Evolutionary conservation across 2,113 vertebrate species (phyloP).

Genomic region (Cnemophilus loriae): DNA sequence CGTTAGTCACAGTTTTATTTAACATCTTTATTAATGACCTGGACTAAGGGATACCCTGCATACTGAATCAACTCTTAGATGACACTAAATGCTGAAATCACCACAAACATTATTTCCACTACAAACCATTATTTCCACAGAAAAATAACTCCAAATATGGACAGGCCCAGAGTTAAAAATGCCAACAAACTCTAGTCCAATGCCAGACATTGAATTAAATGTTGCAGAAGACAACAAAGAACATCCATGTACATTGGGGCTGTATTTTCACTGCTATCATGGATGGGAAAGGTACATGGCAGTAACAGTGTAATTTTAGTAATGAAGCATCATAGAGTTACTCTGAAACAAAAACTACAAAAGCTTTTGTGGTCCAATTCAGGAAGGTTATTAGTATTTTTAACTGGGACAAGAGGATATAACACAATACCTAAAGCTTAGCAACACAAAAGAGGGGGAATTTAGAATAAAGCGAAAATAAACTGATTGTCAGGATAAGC

Average conservation of each 20-base stretch:
- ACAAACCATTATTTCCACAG: neutral
- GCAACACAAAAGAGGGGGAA: neutral
- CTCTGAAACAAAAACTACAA: neutral
- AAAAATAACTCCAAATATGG: neutral
- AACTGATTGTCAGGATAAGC: neutral
- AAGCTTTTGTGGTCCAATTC: neutral
- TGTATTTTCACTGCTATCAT: neutral
- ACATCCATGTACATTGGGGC: neutral
- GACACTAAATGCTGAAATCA: neutral
- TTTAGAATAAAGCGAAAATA: neutral
- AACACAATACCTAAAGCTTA: neutral
- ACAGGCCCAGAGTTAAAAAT: neutral
- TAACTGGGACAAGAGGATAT: neutral
- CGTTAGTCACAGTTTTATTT: conserved; percentile 58
- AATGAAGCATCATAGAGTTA: neutral
- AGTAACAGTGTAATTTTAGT: neutral
- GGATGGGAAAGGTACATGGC: neutral
- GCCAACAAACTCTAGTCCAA: neutral
- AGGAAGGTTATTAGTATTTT: neutral
- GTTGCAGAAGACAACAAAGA: neutral
- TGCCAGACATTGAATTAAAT: neutral
- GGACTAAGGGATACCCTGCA: neutral
- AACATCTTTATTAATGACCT: conserved; percentile 57
- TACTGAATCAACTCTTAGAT: neutral
- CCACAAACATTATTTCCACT: neutral